A percentile compares a stretch with the other conserved stretches of the same genome.
These are phyloP conservation scores for Pogonocherus hispidulus DNA, from an alignment of 2,888 invertebrate genomes.

Conservation along the genomic window DNA sequence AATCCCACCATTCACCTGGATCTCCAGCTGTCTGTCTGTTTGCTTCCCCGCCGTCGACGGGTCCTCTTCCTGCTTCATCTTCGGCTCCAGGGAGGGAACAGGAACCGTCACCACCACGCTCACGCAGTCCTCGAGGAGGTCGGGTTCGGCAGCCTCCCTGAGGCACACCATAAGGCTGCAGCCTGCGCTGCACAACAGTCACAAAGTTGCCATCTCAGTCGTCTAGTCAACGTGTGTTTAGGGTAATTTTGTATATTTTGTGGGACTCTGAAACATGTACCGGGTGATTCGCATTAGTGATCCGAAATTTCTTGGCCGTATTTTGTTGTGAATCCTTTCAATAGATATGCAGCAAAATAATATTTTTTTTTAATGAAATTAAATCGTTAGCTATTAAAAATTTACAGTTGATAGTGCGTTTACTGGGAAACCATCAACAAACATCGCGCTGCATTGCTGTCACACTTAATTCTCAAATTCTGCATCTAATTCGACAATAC, in stretches of 20 bases:
- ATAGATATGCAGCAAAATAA: no score
- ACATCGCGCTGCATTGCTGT: no score
- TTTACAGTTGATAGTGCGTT: no score
- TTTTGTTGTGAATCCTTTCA: no score
- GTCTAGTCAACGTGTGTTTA: constrained; percentile 57
- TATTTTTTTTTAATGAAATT: no score
- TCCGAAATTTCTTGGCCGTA: no score
- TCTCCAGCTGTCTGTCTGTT: constrained; percentile 71
- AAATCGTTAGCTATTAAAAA: no score
- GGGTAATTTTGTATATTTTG: neutral
- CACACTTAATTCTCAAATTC: no score
- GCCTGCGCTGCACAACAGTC: constrained; percentile 60
- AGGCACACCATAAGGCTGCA: constrained; percentile 65
- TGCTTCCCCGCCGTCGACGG: constrained; percentile 62
- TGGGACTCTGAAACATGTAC: no score
- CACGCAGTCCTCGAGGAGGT: constrained; percentile 64
- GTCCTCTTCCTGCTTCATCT: constrained; percentile 61
- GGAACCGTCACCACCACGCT: constrained; percentile 65
- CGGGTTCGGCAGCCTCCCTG: constrained; percentile 63
- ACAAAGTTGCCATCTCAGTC: constrained; percentile 66
- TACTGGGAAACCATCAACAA: no score
- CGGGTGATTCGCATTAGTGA: no score
- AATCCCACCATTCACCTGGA: constrained; percentile 80
- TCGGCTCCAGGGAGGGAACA: constrained; percentile 57
- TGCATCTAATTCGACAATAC: no score